These are phyloP conservation scores for Synergus japonicus DNA, from an alignment of 2,888 invertebrate genomes.

Conservation along the genomic window DNA sequence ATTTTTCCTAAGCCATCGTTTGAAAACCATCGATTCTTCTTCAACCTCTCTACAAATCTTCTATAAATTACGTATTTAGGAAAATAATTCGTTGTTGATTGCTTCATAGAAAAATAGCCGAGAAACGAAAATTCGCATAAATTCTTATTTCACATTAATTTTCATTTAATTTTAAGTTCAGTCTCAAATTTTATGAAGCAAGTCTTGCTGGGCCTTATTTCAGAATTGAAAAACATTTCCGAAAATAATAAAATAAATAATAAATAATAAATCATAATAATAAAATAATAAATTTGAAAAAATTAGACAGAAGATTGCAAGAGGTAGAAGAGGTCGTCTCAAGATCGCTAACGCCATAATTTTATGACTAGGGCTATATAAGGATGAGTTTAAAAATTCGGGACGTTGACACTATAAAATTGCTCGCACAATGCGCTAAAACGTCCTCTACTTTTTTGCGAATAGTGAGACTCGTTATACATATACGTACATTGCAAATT, in stretches of 20 bases:
- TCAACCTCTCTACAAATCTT: constrained; percentile 16
- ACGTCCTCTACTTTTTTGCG: constrained; percentile 28
- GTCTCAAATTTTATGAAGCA: neutral
- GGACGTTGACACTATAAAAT: constrained; percentile 25
- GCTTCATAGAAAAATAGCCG: neutral
- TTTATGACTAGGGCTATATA: constrained; percentile 17
- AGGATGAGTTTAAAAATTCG: constrained; percentile 18
- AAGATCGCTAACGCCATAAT: constrained; percentile 1
- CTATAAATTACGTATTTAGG: neutral
- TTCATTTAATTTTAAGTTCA: constrained; percentile 7
- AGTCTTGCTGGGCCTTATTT: neutral
- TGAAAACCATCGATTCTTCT: constrained; percentile 8
- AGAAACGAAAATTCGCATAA: neutral
- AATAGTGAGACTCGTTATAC: constrained; percentile 32
- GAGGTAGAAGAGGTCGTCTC: constrained; percentile 2
- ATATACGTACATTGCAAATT: constrained; percentile 15
- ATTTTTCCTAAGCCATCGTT: neutral
- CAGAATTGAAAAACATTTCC: neutral
- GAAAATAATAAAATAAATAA: too few relatives aligned
- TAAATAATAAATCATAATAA: too few relatives aligned
- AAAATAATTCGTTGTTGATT: constrained; percentile 1
- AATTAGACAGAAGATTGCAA: neutral
- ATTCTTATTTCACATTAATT: neutral
- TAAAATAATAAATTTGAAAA: neutral
- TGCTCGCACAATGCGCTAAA: constrained; percentile 19